Conservation (phyloP, 92 coral and sea anemone species). For the Zoanthus solanderi region DNA sequence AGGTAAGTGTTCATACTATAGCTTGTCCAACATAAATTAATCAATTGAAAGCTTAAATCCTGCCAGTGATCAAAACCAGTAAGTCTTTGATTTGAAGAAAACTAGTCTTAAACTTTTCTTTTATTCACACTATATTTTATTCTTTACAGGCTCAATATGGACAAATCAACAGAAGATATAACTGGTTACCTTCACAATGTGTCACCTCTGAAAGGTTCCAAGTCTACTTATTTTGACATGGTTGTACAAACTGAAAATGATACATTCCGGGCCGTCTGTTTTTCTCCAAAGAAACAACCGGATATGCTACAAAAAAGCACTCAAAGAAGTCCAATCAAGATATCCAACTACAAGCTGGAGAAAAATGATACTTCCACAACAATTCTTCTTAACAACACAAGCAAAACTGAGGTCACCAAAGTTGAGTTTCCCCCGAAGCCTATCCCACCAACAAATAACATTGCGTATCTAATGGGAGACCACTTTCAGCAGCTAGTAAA, state of each 20-base stretch:
- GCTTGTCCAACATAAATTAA: slow-evolving; percentile 8
- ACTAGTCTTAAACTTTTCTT: slow-evolving; percentile 4
- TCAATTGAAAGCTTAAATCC: slow-evolving; percentile 10
- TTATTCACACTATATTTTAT: slow-evolving; percentile 15
- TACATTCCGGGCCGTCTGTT: slow-evolving; percentile 48
- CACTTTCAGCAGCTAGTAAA: slow-evolving; percentile 59
- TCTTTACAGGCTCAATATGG: slow-evolving; percentile 24
- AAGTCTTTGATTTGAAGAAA: slow-evolving; percentile 6
- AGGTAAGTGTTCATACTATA: slow-evolving; percentile 19
- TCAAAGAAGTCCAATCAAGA: slow-evolving; percentile 50
- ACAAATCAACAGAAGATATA: slow-evolving; percentile 35
- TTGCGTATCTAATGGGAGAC: slow-evolving; percentile 50
- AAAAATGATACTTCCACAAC: slow-evolving; percentile 43
- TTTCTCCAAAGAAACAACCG: slow-evolving; percentile 52
- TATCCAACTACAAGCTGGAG: slow-evolving; percentile 37
- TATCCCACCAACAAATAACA: slow-evolving; percentile 58
- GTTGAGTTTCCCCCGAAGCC: slow-evolving; percentile 51
- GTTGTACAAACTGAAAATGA: slow-evolving; percentile 51
- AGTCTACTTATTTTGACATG: slow-evolving; percentile 50
- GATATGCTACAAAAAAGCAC: slow-evolving; percentile 46
- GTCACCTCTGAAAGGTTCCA: slow-evolving; percentile 53
- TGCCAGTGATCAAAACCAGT: slow-evolving; percentile 13
- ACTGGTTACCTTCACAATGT: slow-evolving; percentile 50
- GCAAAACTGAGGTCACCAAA: slow-evolving; percentile 46
- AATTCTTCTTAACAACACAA: slow-evolving; percentile 56